phyloP scores from a whole-genome alignment of 2,797 vertebrate species.

The Alca torda region DNA sequence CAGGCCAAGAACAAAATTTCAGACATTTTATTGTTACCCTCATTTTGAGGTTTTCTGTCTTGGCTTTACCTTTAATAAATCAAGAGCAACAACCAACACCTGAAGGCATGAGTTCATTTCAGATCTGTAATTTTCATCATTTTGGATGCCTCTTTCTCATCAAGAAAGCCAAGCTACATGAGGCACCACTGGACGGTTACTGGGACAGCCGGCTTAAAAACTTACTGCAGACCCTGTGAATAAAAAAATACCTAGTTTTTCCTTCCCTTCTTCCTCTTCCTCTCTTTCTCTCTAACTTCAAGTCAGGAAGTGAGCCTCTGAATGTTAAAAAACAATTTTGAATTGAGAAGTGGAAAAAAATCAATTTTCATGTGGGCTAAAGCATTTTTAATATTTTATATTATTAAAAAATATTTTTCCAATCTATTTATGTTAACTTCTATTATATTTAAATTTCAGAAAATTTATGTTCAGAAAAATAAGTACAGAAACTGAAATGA shows the following conservation, averaged over 20 bases:
- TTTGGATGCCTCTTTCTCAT: not conserved
- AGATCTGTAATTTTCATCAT: not conserved
- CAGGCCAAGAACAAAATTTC: not conserved
- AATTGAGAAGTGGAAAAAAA: not conserved
- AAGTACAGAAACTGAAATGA: not conserved
- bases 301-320: not conserved
- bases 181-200: not conserved
- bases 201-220: not conserved
- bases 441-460: not conserved
- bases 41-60: not conserved
- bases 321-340: not conserved
- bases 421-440: not conserved
- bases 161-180: not conserved
- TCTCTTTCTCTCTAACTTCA: not conserved
- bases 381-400: not conserved
- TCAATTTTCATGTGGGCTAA: rapidly evolving
- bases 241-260: not conserved
- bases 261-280: not conserved
- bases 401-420: not conserved
- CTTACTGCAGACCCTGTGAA: not conserved
- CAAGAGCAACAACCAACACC: not conserved
- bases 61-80: not conserved
- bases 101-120: not conserved
- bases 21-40: not conserved
- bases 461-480: not conserved